Percentiles rank a stretch among this genome's conserved stretches.
Evolutionary conservation across 2,113 vertebrate genomes (phyloP).

Genomic region (Lophura nycthemera): DNA sequence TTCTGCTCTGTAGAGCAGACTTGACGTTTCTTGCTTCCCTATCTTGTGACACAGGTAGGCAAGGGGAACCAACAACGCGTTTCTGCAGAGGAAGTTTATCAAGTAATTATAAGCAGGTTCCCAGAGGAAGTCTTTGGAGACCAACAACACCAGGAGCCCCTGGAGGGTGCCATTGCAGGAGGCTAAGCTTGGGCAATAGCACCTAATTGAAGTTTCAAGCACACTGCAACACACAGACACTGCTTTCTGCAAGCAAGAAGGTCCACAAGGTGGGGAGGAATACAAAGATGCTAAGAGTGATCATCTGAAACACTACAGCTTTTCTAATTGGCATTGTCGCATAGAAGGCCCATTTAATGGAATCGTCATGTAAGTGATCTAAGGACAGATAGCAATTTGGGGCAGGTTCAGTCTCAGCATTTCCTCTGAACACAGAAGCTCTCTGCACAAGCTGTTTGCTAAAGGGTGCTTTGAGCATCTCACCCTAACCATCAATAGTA

Average conservation of each 20-base stretch:
- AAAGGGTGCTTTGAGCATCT: neutral
- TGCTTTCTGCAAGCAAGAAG: neutral
- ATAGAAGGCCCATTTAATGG: neutral
- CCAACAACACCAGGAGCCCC: slow-evolving; percentile 35
- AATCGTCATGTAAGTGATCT: neutral
- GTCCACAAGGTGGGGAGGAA: neutral
- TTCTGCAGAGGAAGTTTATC: neutral
- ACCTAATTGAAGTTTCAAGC: fast-evolving
- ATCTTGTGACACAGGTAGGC: neutral
- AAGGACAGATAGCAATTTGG: neutral
- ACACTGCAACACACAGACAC: fast-evolving
- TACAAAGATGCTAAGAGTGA: neutral
- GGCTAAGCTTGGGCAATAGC: neutral
- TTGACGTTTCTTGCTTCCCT: neutral
- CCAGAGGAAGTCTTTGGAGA: neutral
- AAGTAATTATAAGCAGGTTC: fast-evolving
- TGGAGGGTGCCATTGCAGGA: slow-evolving; percentile 7
- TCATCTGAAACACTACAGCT: neutral
- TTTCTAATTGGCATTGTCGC: neutral
- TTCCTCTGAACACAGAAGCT: neutral
- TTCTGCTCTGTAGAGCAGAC: neutral
- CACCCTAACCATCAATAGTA: neutral
- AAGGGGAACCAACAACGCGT: neutral
- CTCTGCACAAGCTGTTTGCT: neutral
- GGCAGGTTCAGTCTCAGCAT: neutral